Percentiles rank a stretch among this genome's conserved stretches.
These are phyloP conservation scores for Rhinogobius similis DNA, from an alignment of 2,113 vertebrate genomes.

Conservation along the genomic window DNA sequence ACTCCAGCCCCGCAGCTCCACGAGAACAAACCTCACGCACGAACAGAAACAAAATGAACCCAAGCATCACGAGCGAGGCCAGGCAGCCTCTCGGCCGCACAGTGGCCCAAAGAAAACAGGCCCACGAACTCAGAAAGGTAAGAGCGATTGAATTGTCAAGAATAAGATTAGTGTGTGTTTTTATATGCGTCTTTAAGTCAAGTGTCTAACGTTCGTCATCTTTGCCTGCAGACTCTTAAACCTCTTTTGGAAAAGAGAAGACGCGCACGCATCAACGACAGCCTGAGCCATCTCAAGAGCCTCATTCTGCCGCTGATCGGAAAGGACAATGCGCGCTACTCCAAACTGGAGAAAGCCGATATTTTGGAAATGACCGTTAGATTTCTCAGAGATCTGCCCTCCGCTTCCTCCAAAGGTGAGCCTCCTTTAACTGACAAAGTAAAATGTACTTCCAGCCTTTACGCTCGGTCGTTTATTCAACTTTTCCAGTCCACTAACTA, in stretches of 20 bases:
- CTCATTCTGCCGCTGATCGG: conserved; percentile 86
- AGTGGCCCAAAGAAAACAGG: conserved; percentile 77
- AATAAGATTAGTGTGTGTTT: not conserved
- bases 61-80: conserved; percentile 47
- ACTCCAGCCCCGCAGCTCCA: conserved; percentile 36
- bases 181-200: not conserved
- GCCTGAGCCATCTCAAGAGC: conserved; percentile 82
- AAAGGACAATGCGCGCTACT: conserved; percentile 83
- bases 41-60: conserved; percentile 60
- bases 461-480: not conserved
- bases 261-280: conserved; percentile 87
- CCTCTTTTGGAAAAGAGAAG: conserved; percentile 84
- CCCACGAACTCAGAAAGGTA: conserved; percentile 82
- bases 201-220: conserved; percentile 12
- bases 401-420: conserved; percentile 74
- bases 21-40: conserved; percentile 13
- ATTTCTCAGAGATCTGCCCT: conserved; percentile 82
- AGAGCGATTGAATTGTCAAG: conserved; percentile 14
- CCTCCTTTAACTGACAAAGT: not conserved
- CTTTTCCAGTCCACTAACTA: conserved; percentile 21
- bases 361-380: conserved; percentile 92
- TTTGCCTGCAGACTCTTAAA: conserved; percentile 80
- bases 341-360: conserved; percentile 90
- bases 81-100: conserved; percentile 65
- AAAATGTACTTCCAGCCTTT: not conserved